A percentile compares a stretch with the other conserved stretches of the same genome.
These are phyloP conservation scores for Epizoanthus stellaris DNA, from an alignment of 92 coral and sea anemone species.

Conservation along the genomic window DNA sequence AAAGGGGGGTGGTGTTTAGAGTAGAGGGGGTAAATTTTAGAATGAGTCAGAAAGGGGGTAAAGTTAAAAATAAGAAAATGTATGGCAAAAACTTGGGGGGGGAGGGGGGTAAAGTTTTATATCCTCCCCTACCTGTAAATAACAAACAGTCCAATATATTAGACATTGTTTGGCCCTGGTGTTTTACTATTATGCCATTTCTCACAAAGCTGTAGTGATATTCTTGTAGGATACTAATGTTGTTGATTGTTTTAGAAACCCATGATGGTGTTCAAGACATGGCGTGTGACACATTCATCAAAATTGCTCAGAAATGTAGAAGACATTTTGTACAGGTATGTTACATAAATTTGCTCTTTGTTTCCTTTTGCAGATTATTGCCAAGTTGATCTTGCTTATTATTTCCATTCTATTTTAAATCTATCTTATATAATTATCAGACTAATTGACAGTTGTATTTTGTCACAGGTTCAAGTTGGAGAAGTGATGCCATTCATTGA, in stretches of 20 bases:
- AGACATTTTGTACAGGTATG: conserved; percentile 96
- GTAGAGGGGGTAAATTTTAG: background rate
- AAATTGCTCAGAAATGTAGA: conserved; percentile 99
- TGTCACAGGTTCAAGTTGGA: conserved; percentile 92
- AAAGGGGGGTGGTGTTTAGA: too few relatives aligned
- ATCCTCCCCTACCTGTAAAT: too few relatives aligned
- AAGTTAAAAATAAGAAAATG: too few relatives aligned
- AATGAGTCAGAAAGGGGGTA: background rate
- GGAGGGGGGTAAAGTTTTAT: too few relatives aligned
- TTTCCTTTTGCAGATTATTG: background rate
- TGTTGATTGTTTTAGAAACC: conserved; percentile 72
- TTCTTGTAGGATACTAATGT: background rate
- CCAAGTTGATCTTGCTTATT: too few relatives aligned
- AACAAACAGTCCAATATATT: too few relatives aligned
- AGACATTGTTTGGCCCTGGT: background rate
- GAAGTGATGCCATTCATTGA: conserved; percentile 99
- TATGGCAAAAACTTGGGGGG: too few relatives aligned
- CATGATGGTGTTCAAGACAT: conserved; percentile 99
- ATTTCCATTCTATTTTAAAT: too few relatives aligned
- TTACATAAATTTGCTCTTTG: background rate
- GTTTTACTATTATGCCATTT: background rate
- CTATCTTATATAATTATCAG: background rate
- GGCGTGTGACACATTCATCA: conserved; percentile 99
- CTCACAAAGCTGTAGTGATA: background rate
- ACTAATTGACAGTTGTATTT: background rate